phyloP scores from a whole-genome alignment of 2,113 vertebrate genomes.

The Mormoops blainvillei region DNA sequence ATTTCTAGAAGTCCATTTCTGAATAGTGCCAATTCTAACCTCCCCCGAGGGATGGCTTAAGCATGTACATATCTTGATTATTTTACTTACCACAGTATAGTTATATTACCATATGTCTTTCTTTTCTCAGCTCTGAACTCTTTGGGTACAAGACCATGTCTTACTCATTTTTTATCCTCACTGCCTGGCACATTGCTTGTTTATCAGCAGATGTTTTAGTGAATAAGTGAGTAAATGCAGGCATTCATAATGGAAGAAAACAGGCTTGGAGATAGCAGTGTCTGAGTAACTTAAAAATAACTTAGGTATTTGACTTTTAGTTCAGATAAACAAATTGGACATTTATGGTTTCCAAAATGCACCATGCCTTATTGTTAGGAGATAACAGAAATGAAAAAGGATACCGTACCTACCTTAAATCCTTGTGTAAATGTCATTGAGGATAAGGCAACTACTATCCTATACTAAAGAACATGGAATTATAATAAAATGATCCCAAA shows the following conservation, averaged over 20 bases:
- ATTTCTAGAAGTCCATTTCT: neutral
- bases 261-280: neutral
- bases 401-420: neutral
- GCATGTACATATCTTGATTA: neutral
- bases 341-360: neutral
- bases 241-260: neutral
- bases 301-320: neutral
- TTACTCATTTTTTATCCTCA: neutral
- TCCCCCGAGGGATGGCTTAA: neutral
- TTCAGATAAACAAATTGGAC: neutral
- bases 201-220: neutral
- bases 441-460: neutral
- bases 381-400: neutral
- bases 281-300: neutral
- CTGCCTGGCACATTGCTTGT: neutral
- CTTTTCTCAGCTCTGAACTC: neutral
- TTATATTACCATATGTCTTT: neutral
- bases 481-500: neutral
- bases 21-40: neutral
- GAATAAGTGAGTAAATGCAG: neutral
- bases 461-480: neutral
- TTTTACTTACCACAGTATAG: neutral
- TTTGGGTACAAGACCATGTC: neutral
- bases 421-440: neutral
- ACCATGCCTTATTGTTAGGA: neutral